Evolutionary conservation across 1,140 invertebrate species (phyloP).

Genomic region (Drosophila trapezifrons): DNA sequence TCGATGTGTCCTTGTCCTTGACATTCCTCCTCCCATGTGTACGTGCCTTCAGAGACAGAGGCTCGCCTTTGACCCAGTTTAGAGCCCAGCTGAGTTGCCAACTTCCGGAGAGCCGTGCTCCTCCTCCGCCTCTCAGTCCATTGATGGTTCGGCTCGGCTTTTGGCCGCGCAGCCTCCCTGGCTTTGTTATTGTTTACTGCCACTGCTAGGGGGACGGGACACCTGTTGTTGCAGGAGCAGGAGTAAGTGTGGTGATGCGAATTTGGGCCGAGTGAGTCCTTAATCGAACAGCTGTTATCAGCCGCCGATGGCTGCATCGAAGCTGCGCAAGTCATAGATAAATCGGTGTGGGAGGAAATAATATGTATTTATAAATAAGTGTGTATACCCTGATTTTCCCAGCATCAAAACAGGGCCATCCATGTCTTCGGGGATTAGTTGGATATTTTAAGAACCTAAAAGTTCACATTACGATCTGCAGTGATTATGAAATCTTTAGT

Average conservation of each 20-base stretch:
- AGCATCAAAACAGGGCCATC: slow-evolving; percentile 13
- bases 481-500: neutral
- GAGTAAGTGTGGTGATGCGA: slow-evolving; percentile 21
- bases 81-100: slow-evolving; percentile 52
- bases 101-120: slow-evolving; percentile 14
- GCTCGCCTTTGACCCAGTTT: slow-evolving; percentile 64
- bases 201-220: slow-evolving; percentile 1
- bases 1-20: slow-evolving; percentile 64
- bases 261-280: slow-evolving; percentile 23
- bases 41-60: slow-evolving; percentile 23
- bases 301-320: slow-evolving; percentile 12
- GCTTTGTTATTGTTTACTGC: slow-evolving; percentile 40
- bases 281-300: slow-evolving; percentile 52
- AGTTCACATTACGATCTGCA: slow-evolving; percentile 7
- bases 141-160: slow-evolving; percentile 25
- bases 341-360: slow-evolving; percentile 13
- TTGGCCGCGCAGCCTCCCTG: slow-evolving; percentile 67
- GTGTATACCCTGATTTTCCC: slow-evolving; percentile 1
- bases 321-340: slow-evolving; percentile 71
- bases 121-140: slow-evolving; percentile 1
- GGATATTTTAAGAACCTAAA: slow-evolving; percentile 1
- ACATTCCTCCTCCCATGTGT: slow-evolving; percentile 32
- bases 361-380: slow-evolving; percentile 7
- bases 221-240: slow-evolving; percentile 50
- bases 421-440: neutral